Conservation (phyloP, 2,888 invertebrate species). For the Athalia cordata region DNA sequence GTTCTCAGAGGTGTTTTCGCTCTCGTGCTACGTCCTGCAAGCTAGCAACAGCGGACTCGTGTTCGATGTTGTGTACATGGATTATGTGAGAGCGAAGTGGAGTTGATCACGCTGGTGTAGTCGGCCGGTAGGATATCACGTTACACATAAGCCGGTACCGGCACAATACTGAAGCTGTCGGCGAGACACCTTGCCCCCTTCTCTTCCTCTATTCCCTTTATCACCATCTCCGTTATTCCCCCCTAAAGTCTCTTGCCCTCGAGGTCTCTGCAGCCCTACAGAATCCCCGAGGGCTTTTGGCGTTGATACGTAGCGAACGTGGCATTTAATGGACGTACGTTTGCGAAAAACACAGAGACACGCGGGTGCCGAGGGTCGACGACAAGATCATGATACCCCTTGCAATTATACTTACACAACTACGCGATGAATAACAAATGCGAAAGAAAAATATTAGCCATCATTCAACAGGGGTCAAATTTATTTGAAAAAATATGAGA, state of each 20-base stretch:
- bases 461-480: too few species aligned
- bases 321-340: background rate
- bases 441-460: background rate
- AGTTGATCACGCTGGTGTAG: constrained; percentile 49
- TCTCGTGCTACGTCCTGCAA: constrained; percentile 32
- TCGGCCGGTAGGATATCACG: constrained; percentile 55
- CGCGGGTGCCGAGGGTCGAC: background rate
- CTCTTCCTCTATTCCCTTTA: constrained; percentile 1
- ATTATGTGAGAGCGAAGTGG: constrained; percentile 48
- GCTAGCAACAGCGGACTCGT: constrained; percentile 6
- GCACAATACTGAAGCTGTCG: constrained; percentile 62
- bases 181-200: constrained; percentile 48
- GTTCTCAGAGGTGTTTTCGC: constrained; percentile 11
- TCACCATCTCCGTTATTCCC: constrained; percentile 20
- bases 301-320: constrained; percentile 10
- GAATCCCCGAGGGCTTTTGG: constrained; percentile 2
- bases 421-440: background rate
- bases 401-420: too few species aligned
- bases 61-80: constrained; percentile 33
- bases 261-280: background rate
- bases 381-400: background rate
- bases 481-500: too few species aligned
- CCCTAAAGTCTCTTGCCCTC: background rate
- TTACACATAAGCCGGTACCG: constrained; percentile 61
- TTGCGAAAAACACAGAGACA: background rate